Evolutionary conservation across 2,888 invertebrate species (phyloP).

Genomic region (Copidosoma aretas): DNA sequence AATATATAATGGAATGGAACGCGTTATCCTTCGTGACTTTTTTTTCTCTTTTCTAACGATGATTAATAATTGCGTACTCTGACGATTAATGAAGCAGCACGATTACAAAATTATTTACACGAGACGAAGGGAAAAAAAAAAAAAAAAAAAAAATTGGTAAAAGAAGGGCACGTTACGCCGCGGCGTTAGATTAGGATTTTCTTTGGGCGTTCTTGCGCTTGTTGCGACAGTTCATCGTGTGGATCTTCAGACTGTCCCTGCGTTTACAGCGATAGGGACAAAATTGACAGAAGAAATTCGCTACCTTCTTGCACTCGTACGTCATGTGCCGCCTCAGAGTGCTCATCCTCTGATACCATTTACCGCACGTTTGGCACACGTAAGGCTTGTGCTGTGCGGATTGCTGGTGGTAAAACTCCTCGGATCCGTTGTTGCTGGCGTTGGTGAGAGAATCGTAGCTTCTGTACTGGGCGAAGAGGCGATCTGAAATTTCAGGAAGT

Average conservation of each 20-base stretch:
- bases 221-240: conserved; percentile 13
- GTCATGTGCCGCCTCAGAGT: conserved; percentile 57
- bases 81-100: too few relatives aligned
- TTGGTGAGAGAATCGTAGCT: background rate
- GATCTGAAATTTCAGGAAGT: background rate
- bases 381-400: background rate
- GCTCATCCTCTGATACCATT: conserved; percentile 46
- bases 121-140: conserved; percentile 3
- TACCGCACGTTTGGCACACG: background rate
- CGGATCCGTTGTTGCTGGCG: background rate
- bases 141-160: background rate
- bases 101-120: too few relatives aligned
- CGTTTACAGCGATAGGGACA: conserved; percentile 27
- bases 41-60: too few relatives aligned
- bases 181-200: background rate
- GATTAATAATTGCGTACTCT: too few relatives aligned
- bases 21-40: too few relatives aligned
- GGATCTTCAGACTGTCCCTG: conserved; percentile 21
- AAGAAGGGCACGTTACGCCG: background rate
- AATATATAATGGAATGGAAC: too few relatives aligned
- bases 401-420: background rate
- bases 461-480: background rate
- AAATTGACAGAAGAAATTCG: conserved; percentile 17
- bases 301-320: conserved; percentile 32
- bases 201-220: background rate